These are phyloP conservation scores for Leptodactylus fallax DNA, from an alignment of 2,797 vertebrate species.

Conservation along the genomic window DNA sequence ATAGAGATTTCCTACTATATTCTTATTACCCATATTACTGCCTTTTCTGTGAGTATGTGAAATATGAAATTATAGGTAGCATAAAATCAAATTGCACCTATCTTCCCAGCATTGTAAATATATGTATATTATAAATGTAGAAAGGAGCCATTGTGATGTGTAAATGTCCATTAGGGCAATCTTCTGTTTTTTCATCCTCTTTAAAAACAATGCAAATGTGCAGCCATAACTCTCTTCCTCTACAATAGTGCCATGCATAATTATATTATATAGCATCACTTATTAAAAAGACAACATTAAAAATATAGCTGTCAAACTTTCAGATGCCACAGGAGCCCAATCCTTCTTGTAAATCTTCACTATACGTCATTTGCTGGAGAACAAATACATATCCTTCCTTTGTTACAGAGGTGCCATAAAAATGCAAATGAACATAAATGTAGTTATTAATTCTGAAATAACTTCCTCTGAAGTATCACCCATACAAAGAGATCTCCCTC, in stretches of 20 bases:
- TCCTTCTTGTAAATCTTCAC: neutral
- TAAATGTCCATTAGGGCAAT: too few relatives aligned
- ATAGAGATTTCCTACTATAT: too few relatives aligned
- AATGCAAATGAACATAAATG: slow-evolving; percentile 42
- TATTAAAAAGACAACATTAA: neutral
- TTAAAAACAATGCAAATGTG: neutral
- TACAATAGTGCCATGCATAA: neutral
- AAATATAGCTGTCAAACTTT: neutral
- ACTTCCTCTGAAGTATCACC: neutral
- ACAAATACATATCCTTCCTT: neutral
- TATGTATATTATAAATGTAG: neutral
- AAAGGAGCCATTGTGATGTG: too few relatives aligned
- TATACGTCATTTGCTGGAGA: neutral
- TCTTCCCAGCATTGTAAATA: neutral
- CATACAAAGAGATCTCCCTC: neutral
- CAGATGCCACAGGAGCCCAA: neutral
- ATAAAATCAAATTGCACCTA: neutral
- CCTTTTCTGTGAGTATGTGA: too few relatives aligned
- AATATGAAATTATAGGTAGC: neutral
- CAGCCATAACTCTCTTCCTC: neutral
- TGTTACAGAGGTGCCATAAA: slow-evolving; percentile 17
- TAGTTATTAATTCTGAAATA: slow-evolving; percentile 17
- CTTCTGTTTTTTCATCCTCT: neutral
- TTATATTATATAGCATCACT: neutral
- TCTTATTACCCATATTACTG: too few relatives aligned